Percentiles rank a stretch among this genome's conserved stretches.
Evolutionary conservation across 2,888 invertebrate species (phyloP).

Genomic region (Diachrysia chrysitis): DNA sequence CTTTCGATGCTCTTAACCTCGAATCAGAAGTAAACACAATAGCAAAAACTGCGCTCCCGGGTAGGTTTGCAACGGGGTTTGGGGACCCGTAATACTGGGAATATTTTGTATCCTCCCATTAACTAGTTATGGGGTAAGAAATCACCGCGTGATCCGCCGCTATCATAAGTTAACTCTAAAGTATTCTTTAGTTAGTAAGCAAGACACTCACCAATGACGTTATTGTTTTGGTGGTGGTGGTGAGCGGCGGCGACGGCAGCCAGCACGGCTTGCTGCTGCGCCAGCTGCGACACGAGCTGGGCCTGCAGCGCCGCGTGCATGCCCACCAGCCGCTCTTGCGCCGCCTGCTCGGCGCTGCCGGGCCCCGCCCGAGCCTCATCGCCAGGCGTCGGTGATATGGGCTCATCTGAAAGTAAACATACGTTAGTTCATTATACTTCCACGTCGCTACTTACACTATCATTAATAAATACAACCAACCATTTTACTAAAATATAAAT

Average conservation of each 20-base stretch:
- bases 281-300: conserved; percentile 90
- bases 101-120: too few species aligned
- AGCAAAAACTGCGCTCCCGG: too few species aligned
- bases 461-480: background rate
- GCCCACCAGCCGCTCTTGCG: conserved; percentile 67
- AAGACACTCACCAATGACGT: conserved; percentile 87
- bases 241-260: conserved; percentile 90
- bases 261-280: conserved; percentile 89
- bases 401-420: conserved; percentile 80
- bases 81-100: too few species aligned
- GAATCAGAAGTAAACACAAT: too few species aligned
- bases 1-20: too few species aligned
- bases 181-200: too few species aligned
- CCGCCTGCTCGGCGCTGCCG: conserved; percentile 69
- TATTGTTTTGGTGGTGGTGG: conserved; percentile 90
- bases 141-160: too few species aligned
- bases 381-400: conserved; percentile 80
- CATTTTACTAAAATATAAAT: too few species aligned
- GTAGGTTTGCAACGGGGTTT: too few species aligned
- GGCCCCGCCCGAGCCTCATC: conserved; percentile 86
- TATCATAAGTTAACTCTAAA: background rate
- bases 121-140: too few species aligned
- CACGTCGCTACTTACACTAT: background rate
- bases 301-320: conserved; percentile 89
- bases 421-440: conserved; percentile 10